A percentile compares a stretch with the other conserved stretches of the same genome.
phyloP scores from a whole-genome alignment of 2,797 vertebrate species.

The Tachyglossus aculeatus region DNA sequence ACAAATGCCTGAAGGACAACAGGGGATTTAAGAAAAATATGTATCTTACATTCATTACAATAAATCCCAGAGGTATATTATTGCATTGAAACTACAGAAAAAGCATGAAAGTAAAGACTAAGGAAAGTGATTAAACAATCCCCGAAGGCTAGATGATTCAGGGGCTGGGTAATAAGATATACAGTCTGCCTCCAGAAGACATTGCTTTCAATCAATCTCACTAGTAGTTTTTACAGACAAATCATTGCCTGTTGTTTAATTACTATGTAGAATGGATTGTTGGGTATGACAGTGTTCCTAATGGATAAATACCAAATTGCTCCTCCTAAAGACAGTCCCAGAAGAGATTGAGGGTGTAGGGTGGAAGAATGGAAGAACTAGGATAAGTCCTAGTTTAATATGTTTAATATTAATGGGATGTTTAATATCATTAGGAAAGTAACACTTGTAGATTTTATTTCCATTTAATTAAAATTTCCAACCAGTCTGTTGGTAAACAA shows the following conservation, averaged over 20 bases:
- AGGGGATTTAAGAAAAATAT: too few relatives aligned
- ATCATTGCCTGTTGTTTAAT: not conserved
- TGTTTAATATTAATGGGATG: constrained; percentile 26
- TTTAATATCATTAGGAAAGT: too few relatives aligned
- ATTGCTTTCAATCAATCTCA: not conserved
- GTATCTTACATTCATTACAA: not conserved
- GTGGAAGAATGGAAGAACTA: too few relatives aligned
- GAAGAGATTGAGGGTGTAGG: too few relatives aligned
- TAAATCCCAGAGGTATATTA: not conserved
- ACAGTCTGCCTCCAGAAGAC: not conserved
- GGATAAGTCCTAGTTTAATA: too few relatives aligned
- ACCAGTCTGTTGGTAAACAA: too few relatives aligned
- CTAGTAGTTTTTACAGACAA: not conserved
- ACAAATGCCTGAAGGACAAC: too few relatives aligned
- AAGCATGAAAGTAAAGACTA: not conserved
- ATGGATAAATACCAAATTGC: too few relatives aligned
- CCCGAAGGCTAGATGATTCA: not conserved
- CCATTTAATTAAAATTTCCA: too few relatives aligned
- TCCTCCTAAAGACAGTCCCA: too few relatives aligned
- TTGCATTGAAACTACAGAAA: not conserved
- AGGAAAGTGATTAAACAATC: not conserved
- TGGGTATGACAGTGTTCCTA: not conserved
- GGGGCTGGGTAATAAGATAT: not conserved
- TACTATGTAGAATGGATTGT: not conserved
- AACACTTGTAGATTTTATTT: too few relatives aligned